A percentile compares a stretch with the other conserved stretches of the same genome.
phyloP scores from a whole-genome alignment of 2,113 vertebrate genomes.

The Porphyrio hochstetteri region DNA sequence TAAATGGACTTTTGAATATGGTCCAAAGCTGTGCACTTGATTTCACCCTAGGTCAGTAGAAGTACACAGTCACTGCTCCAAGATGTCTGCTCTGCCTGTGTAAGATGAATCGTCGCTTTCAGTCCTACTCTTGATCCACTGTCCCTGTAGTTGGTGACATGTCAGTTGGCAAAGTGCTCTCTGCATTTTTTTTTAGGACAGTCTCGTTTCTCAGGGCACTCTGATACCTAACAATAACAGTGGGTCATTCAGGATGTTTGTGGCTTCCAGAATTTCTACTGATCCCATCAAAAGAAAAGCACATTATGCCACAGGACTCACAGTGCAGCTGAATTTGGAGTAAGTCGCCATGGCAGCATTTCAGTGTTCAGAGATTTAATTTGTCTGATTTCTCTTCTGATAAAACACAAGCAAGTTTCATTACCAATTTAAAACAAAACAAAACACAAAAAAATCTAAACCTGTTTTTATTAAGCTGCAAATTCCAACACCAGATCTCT shows the following conservation, averaged over 20 bases:
- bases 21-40: neutral
- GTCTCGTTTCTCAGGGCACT: neutral
- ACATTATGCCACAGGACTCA: slow-evolving; percentile 17
- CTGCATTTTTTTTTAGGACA: neutral
- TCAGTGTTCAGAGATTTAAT: neutral
- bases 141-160: neutral
- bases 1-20: slow-evolving; percentile 11
- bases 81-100: neutral
- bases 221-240: slow-evolving; percentile 33
- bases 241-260: slow-evolving; percentile 24
- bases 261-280: slow-evolving; percentile 36
- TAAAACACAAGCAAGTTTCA: neutral
- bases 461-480: neutral
- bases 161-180: neutral
- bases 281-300: slow-evolving; percentile 35
- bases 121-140: neutral
- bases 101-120: slow-evolving; percentile 6
- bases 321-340: neutral
- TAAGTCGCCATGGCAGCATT: slow-evolving; percentile 26
- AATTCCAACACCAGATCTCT: neutral
- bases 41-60: slow-evolving; percentile 38
- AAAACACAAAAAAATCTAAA: neutral
- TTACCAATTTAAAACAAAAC: neutral
- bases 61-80: neutral
- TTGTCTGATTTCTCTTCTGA: slow-evolving; percentile 3